Conservation (phyloP, 1,140 invertebrate genomes). For the Semibalanus balanoides region DNA sequence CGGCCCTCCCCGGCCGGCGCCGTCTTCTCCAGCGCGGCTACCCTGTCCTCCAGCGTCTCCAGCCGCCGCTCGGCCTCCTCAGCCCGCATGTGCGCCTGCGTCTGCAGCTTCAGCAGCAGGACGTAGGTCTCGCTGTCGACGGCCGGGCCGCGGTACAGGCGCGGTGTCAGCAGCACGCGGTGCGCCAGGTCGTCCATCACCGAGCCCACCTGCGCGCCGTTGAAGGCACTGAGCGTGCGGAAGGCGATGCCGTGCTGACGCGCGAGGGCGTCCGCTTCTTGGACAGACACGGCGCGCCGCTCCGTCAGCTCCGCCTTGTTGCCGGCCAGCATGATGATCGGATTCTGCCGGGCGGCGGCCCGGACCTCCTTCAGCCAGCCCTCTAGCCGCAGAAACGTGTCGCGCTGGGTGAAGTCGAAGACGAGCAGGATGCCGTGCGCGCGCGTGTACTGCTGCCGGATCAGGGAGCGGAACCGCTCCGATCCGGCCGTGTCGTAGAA, state of each 20-base stretch:
- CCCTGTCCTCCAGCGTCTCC: background rate
- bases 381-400: background rate
- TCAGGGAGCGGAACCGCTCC: background rate
- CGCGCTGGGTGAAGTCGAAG: background rate
- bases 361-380: constrained; percentile 1
- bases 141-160: background rate
- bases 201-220: background rate
- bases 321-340: constrained; percentile 3
- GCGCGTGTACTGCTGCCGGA: background rate
- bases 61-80: background rate
- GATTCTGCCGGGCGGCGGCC: background rate
- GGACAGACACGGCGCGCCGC: background rate
- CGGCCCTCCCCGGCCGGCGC: too few relatives aligned
- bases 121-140: background rate
- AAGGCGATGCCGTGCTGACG: background rate
- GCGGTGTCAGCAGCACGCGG: background rate
- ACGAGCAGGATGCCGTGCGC: background rate
- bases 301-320: background rate
- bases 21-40: background rate
- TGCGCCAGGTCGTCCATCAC: background rate
- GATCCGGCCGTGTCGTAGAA: background rate
- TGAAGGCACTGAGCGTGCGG: background rate
- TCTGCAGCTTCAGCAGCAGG: background rate
- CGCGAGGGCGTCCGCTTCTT: background rate
- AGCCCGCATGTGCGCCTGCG: background rate